phyloP scores from a whole-genome alignment of 2,888 invertebrate genomes.

The Parnassius orleans region DNA sequence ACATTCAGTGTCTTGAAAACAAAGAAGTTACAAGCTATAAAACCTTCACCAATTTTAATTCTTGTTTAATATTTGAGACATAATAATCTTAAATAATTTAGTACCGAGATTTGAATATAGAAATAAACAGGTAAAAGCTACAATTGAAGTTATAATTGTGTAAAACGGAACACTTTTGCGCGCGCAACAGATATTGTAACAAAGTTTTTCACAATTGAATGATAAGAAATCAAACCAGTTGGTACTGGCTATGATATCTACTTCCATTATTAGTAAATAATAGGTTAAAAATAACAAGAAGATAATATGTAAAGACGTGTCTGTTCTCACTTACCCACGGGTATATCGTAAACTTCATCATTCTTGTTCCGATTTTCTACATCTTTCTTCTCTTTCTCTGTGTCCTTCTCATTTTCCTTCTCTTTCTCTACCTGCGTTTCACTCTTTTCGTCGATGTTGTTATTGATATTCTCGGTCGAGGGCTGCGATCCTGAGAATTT shows the following conservation, averaged over 20 bases:
- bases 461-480: conserved; percentile 55
- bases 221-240: too few species aligned
- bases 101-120: too few species aligned
- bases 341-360: conserved; percentile 75
- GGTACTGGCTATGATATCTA: background rate
- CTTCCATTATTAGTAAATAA: conserved; percentile 28
- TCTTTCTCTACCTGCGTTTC: conserved; percentile 45
- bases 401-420: conserved; percentile 44
- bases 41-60: too few species aligned
- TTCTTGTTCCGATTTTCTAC: conserved; percentile 50
- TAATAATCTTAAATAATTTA: too few species aligned
- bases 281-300: conserved; percentile 16
- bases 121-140: too few species aligned
- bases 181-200: background rate
- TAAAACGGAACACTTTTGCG: too few species aligned
- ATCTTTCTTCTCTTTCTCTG: conserved; percentile 52
- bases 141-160: too few species aligned
- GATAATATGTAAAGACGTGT: conserved; percentile 7
- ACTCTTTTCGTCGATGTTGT: conserved; percentile 59
- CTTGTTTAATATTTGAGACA: too few species aligned
- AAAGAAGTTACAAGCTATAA: too few species aligned
- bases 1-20: too few species aligned
- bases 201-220: background rate
- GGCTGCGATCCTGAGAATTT: conserved; percentile 66
- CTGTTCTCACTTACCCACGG: conserved; percentile 62